Evolutionary conservation across 2,797 vertebrate genomes (phyloP).

Genomic region (Brotogeris chrysoptera): DNA sequence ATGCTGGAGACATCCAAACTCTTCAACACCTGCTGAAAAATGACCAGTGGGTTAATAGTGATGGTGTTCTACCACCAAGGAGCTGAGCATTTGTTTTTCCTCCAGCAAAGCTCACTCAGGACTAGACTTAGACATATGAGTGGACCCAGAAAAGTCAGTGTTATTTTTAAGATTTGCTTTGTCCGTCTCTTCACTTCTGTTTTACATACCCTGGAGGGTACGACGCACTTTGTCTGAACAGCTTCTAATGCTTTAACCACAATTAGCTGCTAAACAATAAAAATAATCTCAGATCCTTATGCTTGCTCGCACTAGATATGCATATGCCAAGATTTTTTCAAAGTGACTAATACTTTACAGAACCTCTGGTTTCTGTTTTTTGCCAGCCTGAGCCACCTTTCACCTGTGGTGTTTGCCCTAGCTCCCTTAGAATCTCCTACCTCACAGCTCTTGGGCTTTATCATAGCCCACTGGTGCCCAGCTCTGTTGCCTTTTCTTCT

Average conservation of each 20-base stretch:
- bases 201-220: background rate
- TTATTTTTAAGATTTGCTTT: background rate
- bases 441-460: background rate
- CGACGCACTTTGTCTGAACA: background rate
- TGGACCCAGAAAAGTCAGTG: background rate
- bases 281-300: background rate
- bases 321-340: background rate
- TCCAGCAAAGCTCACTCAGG: accelerated
- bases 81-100: background rate
- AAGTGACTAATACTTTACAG: background rate
- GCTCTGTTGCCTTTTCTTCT: background rate
- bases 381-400: background rate
- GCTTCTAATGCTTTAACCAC: background rate
- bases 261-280: constrained; percentile 6
- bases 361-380: background rate
- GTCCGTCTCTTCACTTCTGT: background rate
- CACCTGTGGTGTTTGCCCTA: background rate
- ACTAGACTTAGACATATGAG: background rate
- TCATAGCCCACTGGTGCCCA: background rate
- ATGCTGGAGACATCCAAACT: background rate
- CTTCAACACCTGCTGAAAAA: background rate
- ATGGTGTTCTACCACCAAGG: background rate
- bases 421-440: background rate
- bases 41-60: background rate
- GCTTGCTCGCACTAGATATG: background rate